A percentile compares a stretch with the other conserved stretches of the same genome.
phyloP scores from a whole-genome alignment of 2,888 invertebrate genomes.

The Drosophila nr. perissopoda region DNA sequence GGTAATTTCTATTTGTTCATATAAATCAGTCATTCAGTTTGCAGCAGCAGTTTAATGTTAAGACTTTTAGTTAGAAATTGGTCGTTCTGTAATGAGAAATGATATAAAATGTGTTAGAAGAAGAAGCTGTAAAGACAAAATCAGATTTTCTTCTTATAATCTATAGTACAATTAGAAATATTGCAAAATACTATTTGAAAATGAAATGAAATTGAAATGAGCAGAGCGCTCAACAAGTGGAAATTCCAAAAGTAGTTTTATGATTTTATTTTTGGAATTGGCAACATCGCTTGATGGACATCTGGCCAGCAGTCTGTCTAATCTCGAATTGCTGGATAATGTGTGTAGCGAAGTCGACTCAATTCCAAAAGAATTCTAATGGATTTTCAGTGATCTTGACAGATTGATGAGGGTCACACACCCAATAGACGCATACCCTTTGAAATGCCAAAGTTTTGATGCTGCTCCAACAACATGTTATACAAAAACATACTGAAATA shows the following conservation, averaged over 20 bases:
- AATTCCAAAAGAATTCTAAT: conserved; percentile 32
- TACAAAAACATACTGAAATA: background rate
- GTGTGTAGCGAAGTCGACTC: conserved; percentile 21
- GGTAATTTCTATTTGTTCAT: conserved; percentile 50
- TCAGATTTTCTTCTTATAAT: background rate
- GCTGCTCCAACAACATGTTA: conserved; percentile 13
- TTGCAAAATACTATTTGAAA: background rate
- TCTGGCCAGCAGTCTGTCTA: conserved; percentile 10
- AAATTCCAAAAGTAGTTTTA: conserved; percentile 30
- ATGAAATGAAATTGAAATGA: conserved; percentile 4
- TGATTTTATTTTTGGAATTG: conserved; percentile 12
- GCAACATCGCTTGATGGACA: conserved; percentile 23
- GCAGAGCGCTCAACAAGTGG: conserved; percentile 45
- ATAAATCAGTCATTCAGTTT: conserved; percentile 79
- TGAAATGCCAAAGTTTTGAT: background rate
- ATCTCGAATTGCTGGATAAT: conserved; percentile 16
- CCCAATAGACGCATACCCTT: background rate
- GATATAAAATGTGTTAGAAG: conserved; percentile 18
- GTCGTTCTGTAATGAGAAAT: conserved; percentile 69
- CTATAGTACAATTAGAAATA: background rate
- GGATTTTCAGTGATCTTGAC: conserved; percentile 41
- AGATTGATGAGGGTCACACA: conserved; percentile 54
- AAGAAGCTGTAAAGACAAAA: background rate
- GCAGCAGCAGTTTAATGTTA: conserved; percentile 66
- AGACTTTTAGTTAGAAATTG: conserved; percentile 75